Evolutionary conservation across 1,140 invertebrate genomes (phyloP).

Genomic region (Plodia interpunctella): DNA sequence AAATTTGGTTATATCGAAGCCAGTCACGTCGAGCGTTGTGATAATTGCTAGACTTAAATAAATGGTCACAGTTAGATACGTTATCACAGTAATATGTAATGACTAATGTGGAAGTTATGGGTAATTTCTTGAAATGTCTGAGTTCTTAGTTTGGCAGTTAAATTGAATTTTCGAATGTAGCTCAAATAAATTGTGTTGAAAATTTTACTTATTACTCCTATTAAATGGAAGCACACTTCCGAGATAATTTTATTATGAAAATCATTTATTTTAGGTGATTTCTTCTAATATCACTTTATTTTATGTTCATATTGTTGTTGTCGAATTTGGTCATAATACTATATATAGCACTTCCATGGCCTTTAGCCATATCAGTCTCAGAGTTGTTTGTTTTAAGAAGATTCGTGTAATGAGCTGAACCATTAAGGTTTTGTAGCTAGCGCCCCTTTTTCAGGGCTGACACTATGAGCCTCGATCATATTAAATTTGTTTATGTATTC

Average conservation of each 20-base stretch:
- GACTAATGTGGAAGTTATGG: neutral
- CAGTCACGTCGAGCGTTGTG: conserved; percentile 20
- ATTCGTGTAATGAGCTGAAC: conserved; percentile 8
- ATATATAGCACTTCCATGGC: neutral
- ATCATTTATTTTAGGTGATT: too few relatives aligned
- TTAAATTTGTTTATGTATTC: neutral
- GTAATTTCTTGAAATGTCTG: too few relatives aligned
- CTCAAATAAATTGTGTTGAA: too few relatives aligned
- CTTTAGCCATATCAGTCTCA: neutral
- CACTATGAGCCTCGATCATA: neutral
- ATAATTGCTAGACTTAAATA: conserved; percentile 15
- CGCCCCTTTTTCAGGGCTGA: neutral
- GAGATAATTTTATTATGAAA: too few relatives aligned
- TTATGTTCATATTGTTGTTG: too few relatives aligned
- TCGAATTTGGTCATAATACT: too few relatives aligned
- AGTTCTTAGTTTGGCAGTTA: too few relatives aligned
- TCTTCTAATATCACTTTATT: too few relatives aligned
- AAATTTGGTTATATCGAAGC: conserved; percentile 37
- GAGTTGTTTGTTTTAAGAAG: conserved; percentile 4
- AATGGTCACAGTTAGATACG: conserved; percentile 6
- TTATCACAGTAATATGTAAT: neutral
- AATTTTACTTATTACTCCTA: too few relatives aligned
- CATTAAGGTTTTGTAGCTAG: conserved; percentile 8
- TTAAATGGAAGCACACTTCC: too few relatives aligned
- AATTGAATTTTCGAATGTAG: too few relatives aligned